Conservation (phyloP, 2,888 invertebrate genomes). For the Agrenia bidenticulata region DNA sequence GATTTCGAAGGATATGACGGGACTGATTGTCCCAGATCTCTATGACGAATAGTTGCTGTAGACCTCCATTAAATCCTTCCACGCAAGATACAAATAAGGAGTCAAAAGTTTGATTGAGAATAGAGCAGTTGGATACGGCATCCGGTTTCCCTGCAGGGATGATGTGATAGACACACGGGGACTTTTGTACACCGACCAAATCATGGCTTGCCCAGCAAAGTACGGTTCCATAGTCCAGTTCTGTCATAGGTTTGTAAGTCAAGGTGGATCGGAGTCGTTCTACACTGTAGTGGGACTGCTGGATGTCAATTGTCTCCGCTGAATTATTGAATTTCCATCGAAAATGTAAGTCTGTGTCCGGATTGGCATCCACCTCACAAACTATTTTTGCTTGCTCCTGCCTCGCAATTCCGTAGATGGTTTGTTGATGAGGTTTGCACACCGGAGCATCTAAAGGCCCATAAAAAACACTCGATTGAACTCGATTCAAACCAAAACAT, state of each 20-base stretch:
- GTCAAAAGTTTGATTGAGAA: conserved; percentile 72
- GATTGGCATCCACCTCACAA: conserved; percentile 75
- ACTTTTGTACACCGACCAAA: conserved; percentile 67
- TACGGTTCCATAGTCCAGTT: conserved; percentile 68
- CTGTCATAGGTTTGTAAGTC: conserved; percentile 71
- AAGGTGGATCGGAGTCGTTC: conserved; percentile 67
- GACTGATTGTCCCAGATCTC: conserved; percentile 57
- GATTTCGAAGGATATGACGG: conserved; percentile 53
- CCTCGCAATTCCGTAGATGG: conserved; percentile 70
- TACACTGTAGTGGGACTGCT: conserved; percentile 64
- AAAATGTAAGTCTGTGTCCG: conserved; percentile 66
- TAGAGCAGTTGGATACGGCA: conserved; percentile 70
- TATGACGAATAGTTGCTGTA: conserved; percentile 72
- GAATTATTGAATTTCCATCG: conserved; percentile 77
- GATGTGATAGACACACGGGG: conserved; percentile 72
- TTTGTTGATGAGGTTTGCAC: conserved; percentile 69
- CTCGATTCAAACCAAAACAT: too few species aligned
- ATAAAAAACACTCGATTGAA: not conserved
- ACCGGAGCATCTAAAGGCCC: conserved; percentile 66
- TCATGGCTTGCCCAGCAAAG: conserved; percentile 74
- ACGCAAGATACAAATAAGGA: conserved; percentile 71
- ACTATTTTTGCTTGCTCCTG: conserved; percentile 68
- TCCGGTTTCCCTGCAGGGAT: conserved; percentile 77
- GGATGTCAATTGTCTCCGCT: conserved; percentile 69
- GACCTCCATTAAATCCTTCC: conserved; percentile 75